These are phyloP conservation scores for Turnix velox DNA, from an alignment of 2,113 vertebrate species.

Conservation along the genomic window DNA sequence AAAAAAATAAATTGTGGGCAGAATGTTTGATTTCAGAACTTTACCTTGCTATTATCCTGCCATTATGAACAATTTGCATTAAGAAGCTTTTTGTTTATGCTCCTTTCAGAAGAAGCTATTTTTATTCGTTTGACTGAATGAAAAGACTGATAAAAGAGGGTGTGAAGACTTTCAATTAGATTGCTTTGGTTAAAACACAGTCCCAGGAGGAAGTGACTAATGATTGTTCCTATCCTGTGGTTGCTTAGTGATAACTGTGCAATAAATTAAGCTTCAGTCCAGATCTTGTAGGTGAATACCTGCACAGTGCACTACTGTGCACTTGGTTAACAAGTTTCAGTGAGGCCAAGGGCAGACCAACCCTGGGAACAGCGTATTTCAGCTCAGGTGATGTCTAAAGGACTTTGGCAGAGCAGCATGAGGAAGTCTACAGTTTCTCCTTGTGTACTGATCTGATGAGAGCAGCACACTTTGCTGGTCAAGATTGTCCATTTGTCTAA, in stretches of 20 bases:
- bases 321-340: background rate
- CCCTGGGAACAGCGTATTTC: background rate
- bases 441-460: background rate
- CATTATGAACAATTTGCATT: background rate
- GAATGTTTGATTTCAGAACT: background rate
- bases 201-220: conserved; percentile 12
- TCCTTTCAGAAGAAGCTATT: background rate
- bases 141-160: background rate
- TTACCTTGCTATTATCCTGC: background rate
- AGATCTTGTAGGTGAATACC: background rate
- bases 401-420: background rate
- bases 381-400: background rate
- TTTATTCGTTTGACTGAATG: background rate
- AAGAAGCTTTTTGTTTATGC: background rate
- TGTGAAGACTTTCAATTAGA: conserved; percentile 22
- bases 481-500: background rate
- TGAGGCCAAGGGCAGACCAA: background rate
- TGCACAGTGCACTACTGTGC: background rate
- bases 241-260: conserved; percentile 30
- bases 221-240: background rate
- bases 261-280: background rate
- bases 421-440: background rate
- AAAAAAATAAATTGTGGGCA: background rate
- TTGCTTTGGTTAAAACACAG: conserved; percentile 4
- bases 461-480: background rate